Percentiles rank a stretch among this genome's conserved stretches.
Evolutionary conservation across 2,888 invertebrate species (phyloP).

Genomic region (Baccha elongata): DNA sequence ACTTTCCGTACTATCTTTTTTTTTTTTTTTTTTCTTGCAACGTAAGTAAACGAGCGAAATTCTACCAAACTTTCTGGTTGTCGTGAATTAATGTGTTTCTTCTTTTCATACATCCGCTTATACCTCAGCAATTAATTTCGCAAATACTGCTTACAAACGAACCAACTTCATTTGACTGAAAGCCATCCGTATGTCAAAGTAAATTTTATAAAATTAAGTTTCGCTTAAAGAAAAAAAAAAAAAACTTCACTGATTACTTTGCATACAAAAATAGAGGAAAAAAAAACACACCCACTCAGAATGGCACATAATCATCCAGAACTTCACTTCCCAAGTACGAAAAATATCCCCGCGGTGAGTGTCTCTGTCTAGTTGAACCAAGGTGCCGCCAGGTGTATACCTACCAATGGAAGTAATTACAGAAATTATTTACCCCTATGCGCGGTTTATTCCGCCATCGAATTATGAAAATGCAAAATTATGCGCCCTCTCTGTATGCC

Average conservation of each 20-base stretch:
- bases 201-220: slow-evolving; percentile 26
- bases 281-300: neutral
- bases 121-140: no score
- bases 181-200: slow-evolving; percentile 13
- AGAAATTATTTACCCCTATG: slow-evolving; percentile 67
- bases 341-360: slow-evolving; percentile 9
- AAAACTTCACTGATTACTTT: slow-evolving; percentile 13
- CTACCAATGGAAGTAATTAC: slow-evolving; percentile 56
- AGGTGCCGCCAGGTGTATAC: slow-evolving; percentile 54
- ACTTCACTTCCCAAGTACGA: neutral
- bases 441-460: slow-evolving; percentile 61
- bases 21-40: no score
- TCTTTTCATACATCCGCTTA: no score
- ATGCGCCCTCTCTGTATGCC: slow-evolving; percentile 21
- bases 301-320: slow-evolving; percentile 25
- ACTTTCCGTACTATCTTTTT: no score
- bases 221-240: neutral
- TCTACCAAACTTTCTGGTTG: no score
- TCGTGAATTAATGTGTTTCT: no score
- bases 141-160: no score
- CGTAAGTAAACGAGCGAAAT: no score
- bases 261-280: neutral
- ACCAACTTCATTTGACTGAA: slow-evolving; percentile 19
- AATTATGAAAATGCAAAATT: slow-evolving; percentile 69
- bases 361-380: slow-evolving; percentile 32